These are phyloP conservation scores for Alcedo atthis DNA, from an alignment of 2,797 vertebrate genomes.

Conservation along the genomic window DNA sequence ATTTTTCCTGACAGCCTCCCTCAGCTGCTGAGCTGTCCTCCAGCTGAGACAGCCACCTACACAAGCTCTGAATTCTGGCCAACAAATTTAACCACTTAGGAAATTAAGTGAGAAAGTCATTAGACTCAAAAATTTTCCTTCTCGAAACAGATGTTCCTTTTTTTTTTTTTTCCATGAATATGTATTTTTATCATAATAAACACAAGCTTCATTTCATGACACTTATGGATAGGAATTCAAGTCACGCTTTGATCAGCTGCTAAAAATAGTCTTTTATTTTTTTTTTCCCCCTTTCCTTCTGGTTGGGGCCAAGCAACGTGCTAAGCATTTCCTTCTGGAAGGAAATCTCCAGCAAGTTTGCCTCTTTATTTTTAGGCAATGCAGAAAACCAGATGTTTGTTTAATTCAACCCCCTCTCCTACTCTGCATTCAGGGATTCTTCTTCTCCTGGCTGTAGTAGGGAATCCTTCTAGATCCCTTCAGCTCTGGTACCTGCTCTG, in stretches of 20 bases:
- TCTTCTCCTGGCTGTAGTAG: not conserved
- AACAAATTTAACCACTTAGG: conserved; percentile 24
- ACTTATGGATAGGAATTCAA: conserved; percentile 61
- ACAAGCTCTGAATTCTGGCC: conserved; percentile 20
- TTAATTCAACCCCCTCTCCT: conserved; percentile 75
- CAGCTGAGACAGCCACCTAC: conserved; percentile 46
- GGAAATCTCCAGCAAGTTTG: conserved; percentile 75
- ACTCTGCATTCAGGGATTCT: conserved; percentile 19
- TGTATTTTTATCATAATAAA: conserved; percentile 63
- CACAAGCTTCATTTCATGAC: conserved; percentile 57
- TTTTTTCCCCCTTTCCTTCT: conserved; percentile 42
- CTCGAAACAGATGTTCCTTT: conserved; percentile 51
- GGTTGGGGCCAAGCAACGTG: conserved; percentile 79
- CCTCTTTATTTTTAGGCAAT: conserved; percentile 61
- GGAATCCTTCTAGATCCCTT: conserved; percentile 47
- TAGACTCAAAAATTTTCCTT: conserved; percentile 17
- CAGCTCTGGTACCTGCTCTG: conserved; percentile 7
- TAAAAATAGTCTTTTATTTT: conserved; percentile 82
- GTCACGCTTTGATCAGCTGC: conserved; percentile 78
- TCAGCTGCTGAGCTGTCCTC: conserved; percentile 5
- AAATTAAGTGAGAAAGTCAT: conserved; percentile 48
- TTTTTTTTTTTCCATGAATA: conserved; percentile 45
- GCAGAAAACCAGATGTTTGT: conserved; percentile 74
- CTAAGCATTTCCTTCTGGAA: conserved; percentile 84
- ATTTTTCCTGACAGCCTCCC: conserved; percentile 2